Evolutionary conservation across 1,140 invertebrate genomes (phyloP).

Genomic region (Meloidogyne exigua): DNA sequence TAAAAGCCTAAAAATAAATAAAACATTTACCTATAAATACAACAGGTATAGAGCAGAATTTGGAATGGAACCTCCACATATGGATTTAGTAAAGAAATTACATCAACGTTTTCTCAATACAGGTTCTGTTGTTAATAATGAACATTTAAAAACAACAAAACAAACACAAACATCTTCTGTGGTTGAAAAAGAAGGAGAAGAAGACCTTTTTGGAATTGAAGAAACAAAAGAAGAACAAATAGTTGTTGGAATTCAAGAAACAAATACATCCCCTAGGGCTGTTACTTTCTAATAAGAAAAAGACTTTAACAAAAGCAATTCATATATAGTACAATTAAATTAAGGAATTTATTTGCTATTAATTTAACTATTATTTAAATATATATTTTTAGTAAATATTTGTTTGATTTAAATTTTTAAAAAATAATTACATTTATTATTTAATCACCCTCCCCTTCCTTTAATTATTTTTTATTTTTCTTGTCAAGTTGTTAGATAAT

Average conservation of each 20-base stretch:
- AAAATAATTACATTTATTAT: too few relatives aligned
- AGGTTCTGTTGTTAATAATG: constrained; percentile 29
- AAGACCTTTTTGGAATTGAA: neutral
- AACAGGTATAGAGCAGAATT: constrained; percentile 50
- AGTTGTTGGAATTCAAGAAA: neutral
- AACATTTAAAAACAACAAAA: neutral
- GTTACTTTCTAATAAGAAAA: neutral
- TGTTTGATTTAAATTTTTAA: too few relatives aligned
- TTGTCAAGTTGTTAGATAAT: too few relatives aligned
- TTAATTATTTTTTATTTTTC: too few relatives aligned
- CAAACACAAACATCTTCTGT: neutral
- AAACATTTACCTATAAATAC: too few relatives aligned
- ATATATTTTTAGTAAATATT: too few relatives aligned
- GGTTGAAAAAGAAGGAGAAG: neutral
- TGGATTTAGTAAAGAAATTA: constrained; percentile 50
- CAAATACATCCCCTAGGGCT: neutral
- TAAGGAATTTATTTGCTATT: too few relatives aligned
- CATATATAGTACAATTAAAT: too few relatives aligned
- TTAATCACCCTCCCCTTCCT: too few relatives aligned
- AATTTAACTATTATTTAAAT: too few relatives aligned
- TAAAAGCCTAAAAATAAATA: too few relatives aligned
- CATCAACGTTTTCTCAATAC: constrained; percentile 45
- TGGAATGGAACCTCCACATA: constrained; percentile 47
- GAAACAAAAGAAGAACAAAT: neutral
- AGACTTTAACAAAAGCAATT: neutral